Percentiles rank a stretch among this genome's conserved stretches.
These are phyloP conservation scores for Piscicola geometra DNA, from an alignment of 2,888 invertebrate species.

Conservation along the genomic window DNA sequence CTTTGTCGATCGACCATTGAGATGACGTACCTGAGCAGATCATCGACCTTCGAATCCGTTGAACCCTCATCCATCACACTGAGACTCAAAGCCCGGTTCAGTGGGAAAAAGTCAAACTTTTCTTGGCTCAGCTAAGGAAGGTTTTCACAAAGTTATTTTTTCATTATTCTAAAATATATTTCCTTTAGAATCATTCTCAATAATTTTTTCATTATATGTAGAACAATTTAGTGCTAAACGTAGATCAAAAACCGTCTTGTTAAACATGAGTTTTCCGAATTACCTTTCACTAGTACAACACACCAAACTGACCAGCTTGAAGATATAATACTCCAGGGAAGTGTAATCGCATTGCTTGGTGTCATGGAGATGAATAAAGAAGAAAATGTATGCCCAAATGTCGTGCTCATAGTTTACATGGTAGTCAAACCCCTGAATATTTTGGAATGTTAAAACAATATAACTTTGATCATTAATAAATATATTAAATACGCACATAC, in stretches of 20 bases:
- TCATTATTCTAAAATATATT: background rate
- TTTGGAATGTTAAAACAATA: background rate
- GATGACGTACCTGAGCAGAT: constrained; percentile 52
- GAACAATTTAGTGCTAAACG: no score
- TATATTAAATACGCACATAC: no score
- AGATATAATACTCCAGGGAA: constrained; percentile 54
- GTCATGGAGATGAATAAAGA: constrained; percentile 56
- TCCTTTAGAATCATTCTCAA: background rate
- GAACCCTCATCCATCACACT: constrained; percentile 54
- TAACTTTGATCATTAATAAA: background rate
- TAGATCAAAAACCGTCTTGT: no score
- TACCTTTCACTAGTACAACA: no score
- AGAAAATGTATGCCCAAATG: constrained; percentile 57
- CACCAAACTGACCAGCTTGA: constrained; percentile 53
- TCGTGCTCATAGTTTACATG: constrained; percentile 56
- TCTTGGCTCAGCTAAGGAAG: constrained; percentile 42
- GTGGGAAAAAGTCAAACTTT: constrained; percentile 55
- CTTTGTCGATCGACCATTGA: constrained; percentile 53
- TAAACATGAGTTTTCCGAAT: background rate
- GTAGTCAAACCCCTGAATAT: constrained; percentile 53
- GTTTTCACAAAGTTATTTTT: background rate
- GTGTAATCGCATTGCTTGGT: constrained; percentile 56
- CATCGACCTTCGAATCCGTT: constrained; percentile 55
- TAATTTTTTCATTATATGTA: background rate
- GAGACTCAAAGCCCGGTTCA: constrained; percentile 54